phyloP scores from a whole-genome alignment of 2,888 invertebrate genomes.

The Achlya flavicornis region DNA sequence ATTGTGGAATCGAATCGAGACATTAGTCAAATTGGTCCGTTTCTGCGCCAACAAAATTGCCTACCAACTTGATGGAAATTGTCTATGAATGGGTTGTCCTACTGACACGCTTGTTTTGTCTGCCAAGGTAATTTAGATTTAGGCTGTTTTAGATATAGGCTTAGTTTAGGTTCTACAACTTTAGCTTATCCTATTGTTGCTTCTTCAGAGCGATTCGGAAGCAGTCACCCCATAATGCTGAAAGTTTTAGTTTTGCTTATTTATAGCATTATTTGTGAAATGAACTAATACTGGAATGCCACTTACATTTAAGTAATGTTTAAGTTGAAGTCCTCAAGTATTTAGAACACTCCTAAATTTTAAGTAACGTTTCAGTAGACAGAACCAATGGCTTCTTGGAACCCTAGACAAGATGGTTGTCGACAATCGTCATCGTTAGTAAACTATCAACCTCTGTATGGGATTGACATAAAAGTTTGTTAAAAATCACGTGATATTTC shows the following conservation, averaged over 20 bases:
- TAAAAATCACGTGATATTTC: too few relatives aligned
- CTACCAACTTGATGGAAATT: not conserved
- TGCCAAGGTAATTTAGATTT: not conserved
- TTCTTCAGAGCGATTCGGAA: not conserved
- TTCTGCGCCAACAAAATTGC: not conserved
- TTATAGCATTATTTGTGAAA: not conserved
- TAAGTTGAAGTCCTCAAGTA: too few relatives aligned
- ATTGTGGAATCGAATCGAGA: not conserved
- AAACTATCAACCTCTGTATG: too few relatives aligned
- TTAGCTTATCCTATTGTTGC: not conserved
- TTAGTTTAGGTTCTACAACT: not conserved
- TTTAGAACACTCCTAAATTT: too few relatives aligned
- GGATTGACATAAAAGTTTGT: too few relatives aligned
- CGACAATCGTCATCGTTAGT: too few relatives aligned
- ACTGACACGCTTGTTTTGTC: not conserved
- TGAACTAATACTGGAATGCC: too few relatives aligned
- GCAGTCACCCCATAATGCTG: not conserved
- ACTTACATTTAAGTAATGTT: too few relatives aligned
- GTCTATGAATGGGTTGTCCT: not conserved
- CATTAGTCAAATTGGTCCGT: not conserved
- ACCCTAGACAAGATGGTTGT: too few relatives aligned
- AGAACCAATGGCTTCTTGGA: too few relatives aligned
- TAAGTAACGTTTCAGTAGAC: too few relatives aligned
- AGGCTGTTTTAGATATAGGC: not conserved
- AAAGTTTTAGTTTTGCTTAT: not conserved